phyloP scores from a whole-genome alignment of 2,113 vertebrate genomes.

The Chaetorhynchus papuensis region DNA sequence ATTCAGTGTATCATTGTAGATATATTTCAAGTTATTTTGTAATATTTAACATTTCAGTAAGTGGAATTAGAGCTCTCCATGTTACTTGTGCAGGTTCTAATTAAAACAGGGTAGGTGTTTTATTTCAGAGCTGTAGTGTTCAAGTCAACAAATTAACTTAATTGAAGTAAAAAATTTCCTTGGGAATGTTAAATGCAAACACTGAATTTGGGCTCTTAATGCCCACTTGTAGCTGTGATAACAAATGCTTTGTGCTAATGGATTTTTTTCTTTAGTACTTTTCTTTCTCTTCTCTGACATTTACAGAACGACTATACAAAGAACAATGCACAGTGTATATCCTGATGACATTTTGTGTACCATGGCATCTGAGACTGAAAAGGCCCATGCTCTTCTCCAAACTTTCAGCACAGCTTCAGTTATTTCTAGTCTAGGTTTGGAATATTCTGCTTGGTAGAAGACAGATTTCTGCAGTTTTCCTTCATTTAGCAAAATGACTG shows the following conservation, averaged over 20 bases:
- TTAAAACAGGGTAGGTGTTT: not conserved
- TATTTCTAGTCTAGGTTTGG: conserved; percentile 84
- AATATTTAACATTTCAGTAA: not conserved
- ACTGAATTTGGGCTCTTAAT: not conserved
- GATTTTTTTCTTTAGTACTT: not conserved
- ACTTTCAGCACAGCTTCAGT: conserved; percentile 87
- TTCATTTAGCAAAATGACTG: conserved; percentile 85
- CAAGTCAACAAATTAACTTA: not conserved
- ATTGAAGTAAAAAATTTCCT: not conserved
- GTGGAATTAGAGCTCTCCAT: not conserved
- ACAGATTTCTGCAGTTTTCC: conserved; percentile 80
- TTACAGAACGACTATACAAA: conserved; percentile 47
- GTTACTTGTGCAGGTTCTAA: not conserved
- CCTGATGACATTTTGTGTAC: not conserved
- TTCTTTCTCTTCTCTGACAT: not conserved
- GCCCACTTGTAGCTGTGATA: not conserved
- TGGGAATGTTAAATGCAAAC: not conserved
- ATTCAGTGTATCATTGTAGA: not conserved
- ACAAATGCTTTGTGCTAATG: not conserved
- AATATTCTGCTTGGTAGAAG: conserved; percentile 84
- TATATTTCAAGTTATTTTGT: not conserved
- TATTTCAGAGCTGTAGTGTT: not conserved
- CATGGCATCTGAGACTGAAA: conserved; percentile 88
- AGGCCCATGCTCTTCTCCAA: conserved; percentile 86
- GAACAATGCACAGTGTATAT: conserved; percentile 7